Percentiles rank a stretch among this genome's conserved stretches.
Evolutionary conservation across 2,797 vertebrate genomes (phyloP).

Genomic region (Labroides dimidiatus): DNA sequence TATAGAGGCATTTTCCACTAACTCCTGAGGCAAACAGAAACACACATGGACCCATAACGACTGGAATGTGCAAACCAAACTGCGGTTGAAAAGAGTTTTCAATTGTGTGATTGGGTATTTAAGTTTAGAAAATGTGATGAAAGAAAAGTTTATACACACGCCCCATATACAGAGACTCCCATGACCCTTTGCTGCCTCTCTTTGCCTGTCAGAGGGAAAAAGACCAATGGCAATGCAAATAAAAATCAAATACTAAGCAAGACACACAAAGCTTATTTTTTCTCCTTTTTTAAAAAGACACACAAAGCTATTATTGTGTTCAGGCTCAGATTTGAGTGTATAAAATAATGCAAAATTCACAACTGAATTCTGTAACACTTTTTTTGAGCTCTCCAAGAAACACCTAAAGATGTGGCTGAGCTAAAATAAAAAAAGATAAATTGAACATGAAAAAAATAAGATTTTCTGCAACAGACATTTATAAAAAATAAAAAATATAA

Average conservation of each 20-base stretch:
- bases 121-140: not conserved
- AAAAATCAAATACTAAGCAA: no score
- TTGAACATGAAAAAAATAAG: constrained; percentile 41
- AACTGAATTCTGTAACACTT: constrained; percentile 25
- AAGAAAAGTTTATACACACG: constrained; percentile 33
- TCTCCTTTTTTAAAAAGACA: no score
- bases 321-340: constrained; percentile 18
- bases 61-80: constrained; percentile 8
- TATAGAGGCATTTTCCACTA: not conserved
- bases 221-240: no score
- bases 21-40: constrained; percentile 12
- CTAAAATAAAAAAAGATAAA: constrained; percentile 68
- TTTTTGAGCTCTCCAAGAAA: constrained; percentile 57
- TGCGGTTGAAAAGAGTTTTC: not conserved
- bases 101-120: not conserved
- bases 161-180: no score
- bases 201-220: no score
- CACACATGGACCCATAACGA: constrained; percentile 8
- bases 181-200: no score
- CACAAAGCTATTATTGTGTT: no score
- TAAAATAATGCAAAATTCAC: constrained; percentile 56
- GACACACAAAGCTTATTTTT: no score
- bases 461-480: constrained; percentile 5
- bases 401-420: constrained; percentile 56
- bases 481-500: no score